These are phyloP conservation scores for Parnassius orleans DNA, from an alignment of 2,888 invertebrate genomes.

Conservation along the genomic window DNA sequence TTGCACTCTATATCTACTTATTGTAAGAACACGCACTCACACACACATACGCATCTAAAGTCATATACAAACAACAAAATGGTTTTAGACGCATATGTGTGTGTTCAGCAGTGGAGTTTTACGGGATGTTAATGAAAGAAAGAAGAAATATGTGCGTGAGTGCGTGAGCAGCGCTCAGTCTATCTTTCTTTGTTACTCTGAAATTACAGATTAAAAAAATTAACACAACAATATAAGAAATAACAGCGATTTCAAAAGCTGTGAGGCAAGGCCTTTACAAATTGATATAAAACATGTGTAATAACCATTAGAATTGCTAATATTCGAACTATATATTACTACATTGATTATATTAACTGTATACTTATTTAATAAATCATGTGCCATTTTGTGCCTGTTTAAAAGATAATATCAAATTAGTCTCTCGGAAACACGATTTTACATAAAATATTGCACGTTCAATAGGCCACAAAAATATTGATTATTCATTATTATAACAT, in stretches of 20 bases:
- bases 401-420: slow-evolving; percentile 3
- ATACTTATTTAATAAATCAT: slow-evolving; percentile 17
- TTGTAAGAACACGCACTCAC: too few species aligned
- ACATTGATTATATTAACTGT: slow-evolving; percentile 24
- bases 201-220: too few species aligned
- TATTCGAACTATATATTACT: slow-evolving; percentile 23
- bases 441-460: slow-evolving; percentile 24
- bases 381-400: slow-evolving; percentile 20
- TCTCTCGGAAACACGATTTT: background rate
- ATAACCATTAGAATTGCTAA: slow-evolving; percentile 3
- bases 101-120: too few species aligned
- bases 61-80: too few species aligned
- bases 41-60: too few species aligned
- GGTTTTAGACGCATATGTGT: too few species aligned
- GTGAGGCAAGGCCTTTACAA: slow-evolving; percentile 8
- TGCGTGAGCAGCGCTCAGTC: too few species aligned
- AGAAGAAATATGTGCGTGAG: too few species aligned
- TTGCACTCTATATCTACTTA: too few species aligned
- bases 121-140: too few species aligned
- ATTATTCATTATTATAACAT: slow-evolving; percentile 1
- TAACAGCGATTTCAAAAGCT: background rate
- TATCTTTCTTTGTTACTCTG: too few species aligned
- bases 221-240: background rate
- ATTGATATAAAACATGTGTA: slow-evolving; percentile 21
- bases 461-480: slow-evolving; percentile 20